These are phyloP conservation scores for Diadophis punctatus DNA, from an alignment of 2,113 vertebrate genomes.

Conservation along the genomic window DNA sequence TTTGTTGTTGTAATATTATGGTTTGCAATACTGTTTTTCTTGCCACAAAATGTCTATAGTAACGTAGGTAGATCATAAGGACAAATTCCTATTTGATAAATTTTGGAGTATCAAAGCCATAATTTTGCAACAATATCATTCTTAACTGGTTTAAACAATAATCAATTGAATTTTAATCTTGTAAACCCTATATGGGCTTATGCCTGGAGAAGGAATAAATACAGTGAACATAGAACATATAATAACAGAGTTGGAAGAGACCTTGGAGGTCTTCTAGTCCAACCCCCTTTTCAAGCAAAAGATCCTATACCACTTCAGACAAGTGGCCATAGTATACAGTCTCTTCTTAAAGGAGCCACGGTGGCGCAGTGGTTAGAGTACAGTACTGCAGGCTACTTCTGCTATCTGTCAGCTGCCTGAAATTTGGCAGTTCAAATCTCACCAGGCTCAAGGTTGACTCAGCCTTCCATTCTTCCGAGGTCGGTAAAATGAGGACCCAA, in stretches of 20 bases:
- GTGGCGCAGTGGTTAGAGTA: too few relatives aligned
- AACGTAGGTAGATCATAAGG: neutral
- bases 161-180: neutral
- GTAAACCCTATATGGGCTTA: neutral
- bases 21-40: neutral
- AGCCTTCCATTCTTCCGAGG: too few relatives aligned
- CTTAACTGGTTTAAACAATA: neutral
- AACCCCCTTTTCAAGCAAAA: neutral
- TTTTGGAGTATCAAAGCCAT: neutral
- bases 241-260: neutral
- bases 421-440: too few relatives aligned
- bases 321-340: too few relatives aligned
- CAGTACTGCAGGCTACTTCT: too few relatives aligned
- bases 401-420: too few relatives aligned
- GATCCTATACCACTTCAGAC: too few relatives aligned
- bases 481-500: too few relatives aligned
- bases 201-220: neutral
- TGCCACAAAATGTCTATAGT: neutral
- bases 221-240: too few relatives aligned
- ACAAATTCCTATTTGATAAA: neutral
- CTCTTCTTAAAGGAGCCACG: too few relatives aligned
- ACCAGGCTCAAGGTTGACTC: too few relatives aligned
- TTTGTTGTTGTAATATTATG: neutral
- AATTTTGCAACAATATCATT: neutral
- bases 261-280: neutral